Percentiles rank a stretch among this genome's conserved stretches.
Conservation (phyloP, 2,888 invertebrate genomes). For the Stenolophus ochropezus region DNA sequence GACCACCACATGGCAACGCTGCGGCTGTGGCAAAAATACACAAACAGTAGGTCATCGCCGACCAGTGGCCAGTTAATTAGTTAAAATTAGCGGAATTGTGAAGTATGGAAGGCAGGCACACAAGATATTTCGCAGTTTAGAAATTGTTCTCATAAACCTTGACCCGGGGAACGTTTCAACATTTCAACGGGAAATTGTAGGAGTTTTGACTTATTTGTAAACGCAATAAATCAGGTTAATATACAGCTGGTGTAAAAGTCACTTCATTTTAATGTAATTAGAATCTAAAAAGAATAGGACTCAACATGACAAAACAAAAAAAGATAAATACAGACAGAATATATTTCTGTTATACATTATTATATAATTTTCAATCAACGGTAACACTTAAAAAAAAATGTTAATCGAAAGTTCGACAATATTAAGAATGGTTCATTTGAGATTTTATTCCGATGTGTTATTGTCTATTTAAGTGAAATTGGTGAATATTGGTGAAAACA, state of each 20-base stretch:
- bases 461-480: too few relatives aligned
- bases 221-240: background rate
- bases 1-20: slow-evolving; percentile 25
- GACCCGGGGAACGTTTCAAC: background rate
- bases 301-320: too few relatives aligned
- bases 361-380: too few relatives aligned
- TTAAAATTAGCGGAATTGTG: slow-evolving; percentile 40
- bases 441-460: too few relatives aligned
- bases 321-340: too few relatives aligned
- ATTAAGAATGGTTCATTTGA: too few relatives aligned
- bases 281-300: background rate
- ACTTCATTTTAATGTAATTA: background rate
- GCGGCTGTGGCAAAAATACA: slow-evolving; percentile 21
- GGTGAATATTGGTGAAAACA: too few relatives aligned
- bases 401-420: too few relatives aligned
- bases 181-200: background rate
- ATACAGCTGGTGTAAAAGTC: too few relatives aligned
- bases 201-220: background rate
- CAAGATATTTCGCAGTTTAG: slow-evolving; percentile 9
- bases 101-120: background rate
- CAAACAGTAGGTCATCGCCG: slow-evolving; percentile 35
- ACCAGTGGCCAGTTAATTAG: slow-evolving; percentile 20
- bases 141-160: slow-evolving; percentile 25
- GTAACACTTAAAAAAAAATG: too few relatives aligned
- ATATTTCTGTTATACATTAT: too few relatives aligned